Percentiles rank a stretch among this genome's conserved stretches.
Conservation (phyloP, 2,797 vertebrate genomes). For the Enteromius viviparus region DNA sequence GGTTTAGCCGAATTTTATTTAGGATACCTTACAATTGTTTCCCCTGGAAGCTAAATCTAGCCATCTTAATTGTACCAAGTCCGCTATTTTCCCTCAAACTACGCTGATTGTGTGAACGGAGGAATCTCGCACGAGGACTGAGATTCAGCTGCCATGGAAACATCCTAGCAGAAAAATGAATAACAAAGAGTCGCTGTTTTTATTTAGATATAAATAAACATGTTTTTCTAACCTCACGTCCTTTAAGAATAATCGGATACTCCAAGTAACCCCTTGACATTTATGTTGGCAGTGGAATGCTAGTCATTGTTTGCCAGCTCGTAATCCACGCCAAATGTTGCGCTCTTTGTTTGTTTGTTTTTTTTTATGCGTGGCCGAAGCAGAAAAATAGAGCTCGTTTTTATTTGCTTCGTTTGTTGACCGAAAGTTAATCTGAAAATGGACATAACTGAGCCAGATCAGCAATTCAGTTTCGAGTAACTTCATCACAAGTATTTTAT, state of each 20-base stretch:
- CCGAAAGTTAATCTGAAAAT: neutral
- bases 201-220: neutral
- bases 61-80: neutral
- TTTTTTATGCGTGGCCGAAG: too few species aligned
- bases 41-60: neutral
- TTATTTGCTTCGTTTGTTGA: neutral
- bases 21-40: neutral
- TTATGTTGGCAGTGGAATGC: conserved; percentile 1
- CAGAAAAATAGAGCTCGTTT: neutral
- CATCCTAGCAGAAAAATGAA: conserved; percentile 20
- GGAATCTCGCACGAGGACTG: conserved; percentile 42
- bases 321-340: conserved; percentile 38
- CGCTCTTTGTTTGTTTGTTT: conserved; percentile 16
- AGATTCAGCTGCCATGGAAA: conserved; percentile 58
- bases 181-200: conserved; percentile 5
- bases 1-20: too few species aligned
- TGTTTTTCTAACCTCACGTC: neutral
- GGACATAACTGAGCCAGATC: neutral
- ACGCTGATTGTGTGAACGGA: neutral
- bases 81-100: conserved; percentile 8
- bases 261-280: conserved; percentile 28
- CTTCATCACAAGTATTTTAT: neutral
- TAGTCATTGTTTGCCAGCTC: conserved; percentile 28
- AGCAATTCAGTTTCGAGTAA: neutral
- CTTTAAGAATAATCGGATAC: neutral